Conservation (phyloP, 2,888 invertebrate genomes). For the Deroplatys truncata region DNA sequence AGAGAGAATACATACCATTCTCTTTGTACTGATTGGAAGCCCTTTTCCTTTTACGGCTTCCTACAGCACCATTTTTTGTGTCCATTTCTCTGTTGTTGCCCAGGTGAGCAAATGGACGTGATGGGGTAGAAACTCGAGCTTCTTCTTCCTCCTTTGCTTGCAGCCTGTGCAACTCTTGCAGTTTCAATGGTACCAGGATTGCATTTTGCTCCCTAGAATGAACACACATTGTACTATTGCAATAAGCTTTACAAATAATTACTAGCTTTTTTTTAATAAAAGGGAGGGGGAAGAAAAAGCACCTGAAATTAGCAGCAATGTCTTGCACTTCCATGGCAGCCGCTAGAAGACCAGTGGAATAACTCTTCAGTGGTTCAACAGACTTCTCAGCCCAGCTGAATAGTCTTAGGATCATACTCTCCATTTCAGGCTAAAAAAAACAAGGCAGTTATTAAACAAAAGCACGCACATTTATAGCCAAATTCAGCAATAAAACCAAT, state of each 20-base stretch:
- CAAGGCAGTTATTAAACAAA: too few relatives aligned
- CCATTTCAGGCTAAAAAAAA: conserved; percentile 63
- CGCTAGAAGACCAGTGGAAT: conserved; percentile 89
- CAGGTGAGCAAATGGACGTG: conserved; percentile 56
- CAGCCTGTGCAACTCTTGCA: conserved; percentile 74
- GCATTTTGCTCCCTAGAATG: conserved; percentile 73
- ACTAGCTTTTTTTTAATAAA: not conserved
- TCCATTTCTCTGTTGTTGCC: conserved; percentile 38
- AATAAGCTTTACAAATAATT: too few relatives aligned
- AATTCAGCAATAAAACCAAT: too few relatives aligned
- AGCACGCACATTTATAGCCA: too few relatives aligned
- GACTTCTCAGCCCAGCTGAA: conserved; percentile 88
- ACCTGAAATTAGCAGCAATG: conserved; percentile 81
- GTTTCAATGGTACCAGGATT: conserved; percentile 80
- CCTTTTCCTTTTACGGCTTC: not conserved
- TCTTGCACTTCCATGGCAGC: conserved; percentile 97
- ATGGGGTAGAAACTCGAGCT: conserved; percentile 36
- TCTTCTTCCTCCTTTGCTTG: conserved; percentile 53
- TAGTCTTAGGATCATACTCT: conserved; percentile 76
- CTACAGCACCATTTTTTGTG: conserved; percentile 8
- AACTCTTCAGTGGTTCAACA: conserved; percentile 86
- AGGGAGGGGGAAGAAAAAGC: conserved; percentile 11
- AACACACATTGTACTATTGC: too few relatives aligned
- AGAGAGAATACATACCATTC: not conserved
- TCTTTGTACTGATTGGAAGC: not conserved